These are phyloP conservation scores for Notospermus geniculatus DNA, from an alignment of 1,140 invertebrate species.

Conservation along the genomic window DNA sequence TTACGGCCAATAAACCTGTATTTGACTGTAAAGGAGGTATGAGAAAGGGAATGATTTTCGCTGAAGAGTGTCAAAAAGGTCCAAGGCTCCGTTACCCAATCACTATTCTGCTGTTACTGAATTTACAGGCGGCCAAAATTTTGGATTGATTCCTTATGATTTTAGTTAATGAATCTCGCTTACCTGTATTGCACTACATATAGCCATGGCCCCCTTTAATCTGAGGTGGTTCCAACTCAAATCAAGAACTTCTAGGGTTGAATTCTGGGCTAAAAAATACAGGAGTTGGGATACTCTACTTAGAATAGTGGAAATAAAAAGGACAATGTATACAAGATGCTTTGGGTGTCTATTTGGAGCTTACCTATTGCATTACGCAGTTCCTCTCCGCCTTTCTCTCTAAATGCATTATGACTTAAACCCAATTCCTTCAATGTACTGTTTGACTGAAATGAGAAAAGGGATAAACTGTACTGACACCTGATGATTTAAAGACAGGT, in stretches of 20 bases:
- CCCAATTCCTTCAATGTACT: conserved; percentile 22
- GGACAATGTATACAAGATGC: too few relatives aligned
- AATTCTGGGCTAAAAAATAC: conserved; percentile 29
- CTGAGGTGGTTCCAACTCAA: conserved; percentile 44
- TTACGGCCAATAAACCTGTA: conserved; percentile 24
- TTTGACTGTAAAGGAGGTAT: conserved; percentile 32
- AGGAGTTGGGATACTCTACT: too few relatives aligned
- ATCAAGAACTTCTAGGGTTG: conserved; percentile 29
- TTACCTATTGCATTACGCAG: conserved; percentile 34
- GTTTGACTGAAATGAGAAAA: conserved; percentile 10
- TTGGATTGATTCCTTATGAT: too few relatives aligned
- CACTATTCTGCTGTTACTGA: too few relatives aligned
- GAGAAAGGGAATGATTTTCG: too few relatives aligned
- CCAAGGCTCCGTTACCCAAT: too few relatives aligned
- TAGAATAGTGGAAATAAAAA: too few relatives aligned
- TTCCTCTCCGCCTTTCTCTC: conserved; percentile 29
- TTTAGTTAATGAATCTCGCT: too few relatives aligned
- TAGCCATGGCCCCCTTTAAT: conserved; percentile 30
- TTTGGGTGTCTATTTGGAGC: too few relatives aligned
- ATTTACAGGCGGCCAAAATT: too few relatives aligned
- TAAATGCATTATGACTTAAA: conserved; percentile 30
- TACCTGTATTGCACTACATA: conserved; percentile 30
- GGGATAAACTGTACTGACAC: neutral
- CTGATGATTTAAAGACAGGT: neutral
- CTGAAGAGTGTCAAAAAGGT: too few relatives aligned